A percentile compares a stretch with the other conserved stretches of the same genome.
phyloP scores from a whole-genome alignment of 2,888 invertebrate genomes.

The Agrochola lota region DNA sequence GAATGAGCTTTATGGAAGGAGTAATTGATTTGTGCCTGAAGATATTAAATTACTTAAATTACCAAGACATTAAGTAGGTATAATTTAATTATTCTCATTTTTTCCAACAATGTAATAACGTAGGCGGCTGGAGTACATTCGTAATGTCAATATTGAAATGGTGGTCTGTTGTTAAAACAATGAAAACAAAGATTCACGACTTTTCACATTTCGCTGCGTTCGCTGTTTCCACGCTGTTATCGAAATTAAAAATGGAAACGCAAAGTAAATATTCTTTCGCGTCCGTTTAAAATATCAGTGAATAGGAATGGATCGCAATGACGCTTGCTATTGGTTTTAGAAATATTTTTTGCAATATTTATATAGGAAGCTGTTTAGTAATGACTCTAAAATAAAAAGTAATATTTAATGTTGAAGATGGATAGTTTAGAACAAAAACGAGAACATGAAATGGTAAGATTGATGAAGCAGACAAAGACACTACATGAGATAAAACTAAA shows the following conservation, averaged over 20 bases:
- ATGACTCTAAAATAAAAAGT: neutral
- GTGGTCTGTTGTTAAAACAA: slow-evolving; percentile 45
- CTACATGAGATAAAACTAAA: slow-evolving; percentile 32
- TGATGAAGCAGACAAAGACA: slow-evolving; percentile 24
- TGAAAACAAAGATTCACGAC: slow-evolving; percentile 44
- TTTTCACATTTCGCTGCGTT: slow-evolving; percentile 40
- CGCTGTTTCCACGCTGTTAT: slow-evolving; percentile 36
- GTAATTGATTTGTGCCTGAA: neutral
- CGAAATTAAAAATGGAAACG: slow-evolving; percentile 54
- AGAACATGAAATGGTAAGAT: slow-evolving; percentile 4
- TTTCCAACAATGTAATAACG: neutral
- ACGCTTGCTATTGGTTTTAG: slow-evolving; percentile 14
- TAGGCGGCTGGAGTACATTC: slow-evolving; percentile 1
- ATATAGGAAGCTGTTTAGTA: slow-evolving; percentile 3
- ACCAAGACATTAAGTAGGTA: neutral
- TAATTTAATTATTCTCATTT: neutral
- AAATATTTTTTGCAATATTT: slow-evolving; percentile 13
- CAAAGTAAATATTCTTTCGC: slow-evolving; percentile 34
- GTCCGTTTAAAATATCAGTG: slow-evolving; percentile 11
- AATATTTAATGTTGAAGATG: neutral
- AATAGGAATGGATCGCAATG: slow-evolving; percentile 17
- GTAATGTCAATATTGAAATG: slow-evolving; percentile 48
- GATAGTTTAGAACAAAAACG: neutral
- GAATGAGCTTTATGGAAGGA: slow-evolving; percentile 9
- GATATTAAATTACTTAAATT: neutral